Conservation (phyloP, 2,797 vertebrate species). For the Eospalax fontanierii region DNA sequence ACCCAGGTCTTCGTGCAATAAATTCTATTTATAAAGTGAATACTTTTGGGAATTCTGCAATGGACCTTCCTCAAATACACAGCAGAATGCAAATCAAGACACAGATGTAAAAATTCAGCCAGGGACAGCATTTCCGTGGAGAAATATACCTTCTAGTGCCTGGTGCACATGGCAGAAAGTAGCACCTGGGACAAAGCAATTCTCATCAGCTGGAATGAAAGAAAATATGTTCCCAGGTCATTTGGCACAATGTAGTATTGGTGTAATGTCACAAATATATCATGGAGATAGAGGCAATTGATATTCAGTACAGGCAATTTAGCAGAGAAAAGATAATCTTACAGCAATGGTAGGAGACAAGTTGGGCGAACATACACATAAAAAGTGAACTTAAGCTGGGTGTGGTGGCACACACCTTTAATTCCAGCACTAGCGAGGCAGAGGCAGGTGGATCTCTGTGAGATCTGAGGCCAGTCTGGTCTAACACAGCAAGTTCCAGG, state of each 20-base stretch:
- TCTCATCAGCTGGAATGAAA: not conserved
- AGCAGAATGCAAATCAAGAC: not conserved
- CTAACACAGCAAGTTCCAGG: no score
- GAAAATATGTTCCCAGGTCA: not conserved
- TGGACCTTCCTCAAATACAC: not conserved
- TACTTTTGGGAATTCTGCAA: not conserved
- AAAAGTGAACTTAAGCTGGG: slow-evolving; percentile 16
- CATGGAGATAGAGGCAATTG: not conserved
- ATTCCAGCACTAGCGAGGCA: no score
- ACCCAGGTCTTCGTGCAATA: not conserved
- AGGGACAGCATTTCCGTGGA: not conserved
- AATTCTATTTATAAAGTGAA: not conserved
- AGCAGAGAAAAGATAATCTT: not conserved
- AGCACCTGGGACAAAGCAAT: not conserved
- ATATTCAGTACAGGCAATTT: not conserved
- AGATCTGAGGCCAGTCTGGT: no score
- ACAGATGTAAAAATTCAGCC: not conserved
- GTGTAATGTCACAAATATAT: not conserved
- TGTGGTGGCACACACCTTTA: no score
- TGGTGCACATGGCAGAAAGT: not conserved
- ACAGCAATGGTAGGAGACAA: not conserved
- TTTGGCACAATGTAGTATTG: not conserved
- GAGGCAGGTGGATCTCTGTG: no score
- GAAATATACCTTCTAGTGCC: no score
- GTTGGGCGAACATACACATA: not conserved